These are phyloP conservation scores for Dysdera silvatica DNA, from an alignment of 1,140 invertebrate species.

Conservation along the genomic window DNA sequence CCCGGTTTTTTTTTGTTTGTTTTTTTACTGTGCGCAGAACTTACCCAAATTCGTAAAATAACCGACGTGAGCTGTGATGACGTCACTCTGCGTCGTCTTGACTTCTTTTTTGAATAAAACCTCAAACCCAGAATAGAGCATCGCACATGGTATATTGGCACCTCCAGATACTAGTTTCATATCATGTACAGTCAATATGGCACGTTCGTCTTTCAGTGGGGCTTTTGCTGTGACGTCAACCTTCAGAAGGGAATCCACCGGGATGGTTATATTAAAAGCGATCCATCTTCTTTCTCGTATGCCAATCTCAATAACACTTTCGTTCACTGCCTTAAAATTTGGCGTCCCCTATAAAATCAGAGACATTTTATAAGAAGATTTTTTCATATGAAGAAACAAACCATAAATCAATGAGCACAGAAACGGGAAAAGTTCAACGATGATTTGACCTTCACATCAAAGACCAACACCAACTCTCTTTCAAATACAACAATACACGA, in stretches of 20 bases:
- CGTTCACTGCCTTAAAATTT: background rate
- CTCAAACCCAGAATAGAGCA: background rate
- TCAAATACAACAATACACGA: no score
- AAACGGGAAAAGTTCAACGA: no score
- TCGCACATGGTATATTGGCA: slow-evolving; percentile 26
- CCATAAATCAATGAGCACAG: no score
- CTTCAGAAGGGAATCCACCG: slow-evolving; percentile 11
- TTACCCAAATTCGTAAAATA: slow-evolving; percentile 29
- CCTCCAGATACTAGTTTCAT: slow-evolving; percentile 18
- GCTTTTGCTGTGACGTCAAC: slow-evolving; percentile 9
- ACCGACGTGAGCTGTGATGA: slow-evolving; percentile 17
- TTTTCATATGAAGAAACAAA: no score
- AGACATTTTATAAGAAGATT: no score
- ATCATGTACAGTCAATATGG: slow-evolving; percentile 24
- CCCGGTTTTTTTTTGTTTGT: no score
- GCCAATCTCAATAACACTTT: background rate
- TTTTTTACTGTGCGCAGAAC: background rate
- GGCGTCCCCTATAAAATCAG: background rate
- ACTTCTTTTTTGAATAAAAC: slow-evolving; percentile 11
- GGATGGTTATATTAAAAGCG: slow-evolving; percentile 25
- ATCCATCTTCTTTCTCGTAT: slow-evolving; percentile 27
- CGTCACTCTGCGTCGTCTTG: slow-evolving; percentile 17
- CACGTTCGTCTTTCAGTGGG: slow-evolving; percentile 12
- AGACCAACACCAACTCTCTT: no score
- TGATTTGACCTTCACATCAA: no score